phyloP scores from a whole-genome alignment of 2,888 invertebrate species.

The Zygaena filipendulae region DNA sequence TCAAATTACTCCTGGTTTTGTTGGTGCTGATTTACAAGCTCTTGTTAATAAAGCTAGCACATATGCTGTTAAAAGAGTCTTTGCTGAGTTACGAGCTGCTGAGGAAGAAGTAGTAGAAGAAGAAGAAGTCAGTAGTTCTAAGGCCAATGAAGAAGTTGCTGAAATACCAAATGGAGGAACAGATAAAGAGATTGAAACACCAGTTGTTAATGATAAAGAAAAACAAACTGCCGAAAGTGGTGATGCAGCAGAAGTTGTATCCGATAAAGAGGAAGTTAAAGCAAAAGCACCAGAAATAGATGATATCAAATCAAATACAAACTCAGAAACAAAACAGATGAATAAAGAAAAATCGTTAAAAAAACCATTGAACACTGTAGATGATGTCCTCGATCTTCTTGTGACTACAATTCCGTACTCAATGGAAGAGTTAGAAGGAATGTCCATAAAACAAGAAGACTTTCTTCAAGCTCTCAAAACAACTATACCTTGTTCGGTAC shows the following conservation, averaged over 20 bases:
- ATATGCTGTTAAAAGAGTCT: constrained; percentile 79
- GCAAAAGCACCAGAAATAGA: constrained; percentile 19
- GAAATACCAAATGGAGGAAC: constrained; percentile 52
- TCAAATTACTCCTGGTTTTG: constrained; percentile 92
- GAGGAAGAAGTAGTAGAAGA: constrained; percentile 21
- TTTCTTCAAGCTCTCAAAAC: constrained; percentile 81
- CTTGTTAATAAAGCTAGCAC: constrained; percentile 90
- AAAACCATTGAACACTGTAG: constrained; percentile 27
- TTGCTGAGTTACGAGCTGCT: constrained; percentile 35
- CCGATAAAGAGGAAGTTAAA: constrained; percentile 19
- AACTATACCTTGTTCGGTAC: constrained; percentile 92
- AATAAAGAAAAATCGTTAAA: constrained; percentile 18
- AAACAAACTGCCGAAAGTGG: constrained; percentile 24
- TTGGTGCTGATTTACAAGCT: constrained; percentile 92
- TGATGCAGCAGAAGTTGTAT: constrained; percentile 16
- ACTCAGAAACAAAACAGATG: constrained; percentile 17
- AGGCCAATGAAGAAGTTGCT: constrained; percentile 25
- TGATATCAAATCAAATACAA: constrained; percentile 21
- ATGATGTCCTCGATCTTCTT: constrained; percentile 73
- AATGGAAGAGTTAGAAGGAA: constrained; percentile 68
- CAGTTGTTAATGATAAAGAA: constrained; percentile 19
- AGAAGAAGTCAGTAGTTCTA: constrained; percentile 13
- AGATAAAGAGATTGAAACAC: constrained; percentile 21
- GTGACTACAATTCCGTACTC: constrained; percentile 74
- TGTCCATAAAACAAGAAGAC: constrained; percentile 80